Conservation (phyloP, 1,140 invertebrate species). For the Vanessa tameamea region DNA sequence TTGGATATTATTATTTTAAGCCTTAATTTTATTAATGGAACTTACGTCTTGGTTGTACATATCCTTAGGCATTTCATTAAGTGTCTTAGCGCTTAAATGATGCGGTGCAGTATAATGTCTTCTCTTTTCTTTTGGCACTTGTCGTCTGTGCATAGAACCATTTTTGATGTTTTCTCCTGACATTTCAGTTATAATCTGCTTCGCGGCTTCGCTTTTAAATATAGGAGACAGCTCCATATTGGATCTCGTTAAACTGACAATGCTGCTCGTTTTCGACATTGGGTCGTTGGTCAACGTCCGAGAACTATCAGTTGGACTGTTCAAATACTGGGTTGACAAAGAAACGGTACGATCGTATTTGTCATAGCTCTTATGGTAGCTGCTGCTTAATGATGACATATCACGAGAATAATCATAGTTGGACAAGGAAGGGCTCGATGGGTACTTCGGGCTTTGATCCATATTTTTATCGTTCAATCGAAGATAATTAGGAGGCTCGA, state of each 20-base stretch:
- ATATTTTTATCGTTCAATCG: conserved; percentile 59
- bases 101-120: conserved; percentile 93
- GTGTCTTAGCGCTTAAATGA: conserved; percentile 82
- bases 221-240: conserved; percentile 82
- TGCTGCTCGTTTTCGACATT: conserved; percentile 71
- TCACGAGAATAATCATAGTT: conserved; percentile 73
- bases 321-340: conserved; percentile 69
- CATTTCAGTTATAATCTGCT: conserved; percentile 92
- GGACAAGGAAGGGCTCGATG: conserved; percentile 73
- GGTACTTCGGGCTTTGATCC: conserved; percentile 72
- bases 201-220: conserved; percentile 91
- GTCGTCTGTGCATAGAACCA: conserved; percentile 81
- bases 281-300: conserved; percentile 74
- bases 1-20: too few relatives aligned
- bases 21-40: conserved; percentile 11
- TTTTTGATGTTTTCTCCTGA: conserved; percentile 80
- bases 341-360: conserved; percentile 65
- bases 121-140: conserved; percentile 89
- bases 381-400: conserved; percentile 67
- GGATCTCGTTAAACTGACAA: conserved; percentile 68
- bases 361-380: conserved; percentile 71
- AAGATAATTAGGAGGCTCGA: conserved; percentile 52
- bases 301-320: conserved; percentile 72
- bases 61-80: conserved; percentile 81
- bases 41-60: conserved; percentile 82